Percentiles rank a stretch among this genome's conserved stretches.
Conservation (phyloP, 2,113 vertebrate species). For the Rana temporaria region DNA sequence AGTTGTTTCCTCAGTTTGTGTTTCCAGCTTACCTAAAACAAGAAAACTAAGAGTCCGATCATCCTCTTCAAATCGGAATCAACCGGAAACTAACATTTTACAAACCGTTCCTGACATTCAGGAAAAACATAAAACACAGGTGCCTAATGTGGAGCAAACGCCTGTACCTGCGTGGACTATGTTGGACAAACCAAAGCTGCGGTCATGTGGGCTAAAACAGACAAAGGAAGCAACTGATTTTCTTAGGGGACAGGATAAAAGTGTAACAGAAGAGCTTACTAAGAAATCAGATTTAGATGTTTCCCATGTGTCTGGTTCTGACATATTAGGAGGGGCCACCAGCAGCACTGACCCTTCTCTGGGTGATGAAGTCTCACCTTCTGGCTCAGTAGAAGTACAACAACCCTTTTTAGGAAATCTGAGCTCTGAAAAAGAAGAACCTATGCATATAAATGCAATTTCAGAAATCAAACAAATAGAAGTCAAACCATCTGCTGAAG, state of each 20-base stretch:
- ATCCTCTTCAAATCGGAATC: background rate
- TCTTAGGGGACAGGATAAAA: background rate
- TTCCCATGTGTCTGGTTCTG: background rate
- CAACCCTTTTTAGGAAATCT: background rate
- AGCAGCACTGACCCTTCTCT: background rate
- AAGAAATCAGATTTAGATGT: conserved; percentile 6
- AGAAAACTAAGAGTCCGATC: conserved; percentile 22
- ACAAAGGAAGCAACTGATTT: background rate
- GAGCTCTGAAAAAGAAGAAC: background rate
- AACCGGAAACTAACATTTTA: background rate
- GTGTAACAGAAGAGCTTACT: background rate
- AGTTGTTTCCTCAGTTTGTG: background rate
- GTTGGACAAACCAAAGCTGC: background rate
- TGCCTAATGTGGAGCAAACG: background rate
- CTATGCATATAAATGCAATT: background rate
- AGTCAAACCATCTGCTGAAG: background rate
- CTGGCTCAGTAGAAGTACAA: background rate
- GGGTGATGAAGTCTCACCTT: background rate
- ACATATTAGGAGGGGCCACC: background rate
- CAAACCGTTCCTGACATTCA: background rate
- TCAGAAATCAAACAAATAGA: background rate
- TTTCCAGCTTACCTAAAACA: conserved; percentile 16
- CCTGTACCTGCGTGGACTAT: background rate
- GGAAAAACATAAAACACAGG: background rate
- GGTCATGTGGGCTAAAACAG: background rate